A percentile compares a stretch with the other conserved stretches of the same genome.
Evolutionary conservation across 1,140 invertebrate genomes (phyloP).

Genomic region (Drosophila murphyi): DNA sequence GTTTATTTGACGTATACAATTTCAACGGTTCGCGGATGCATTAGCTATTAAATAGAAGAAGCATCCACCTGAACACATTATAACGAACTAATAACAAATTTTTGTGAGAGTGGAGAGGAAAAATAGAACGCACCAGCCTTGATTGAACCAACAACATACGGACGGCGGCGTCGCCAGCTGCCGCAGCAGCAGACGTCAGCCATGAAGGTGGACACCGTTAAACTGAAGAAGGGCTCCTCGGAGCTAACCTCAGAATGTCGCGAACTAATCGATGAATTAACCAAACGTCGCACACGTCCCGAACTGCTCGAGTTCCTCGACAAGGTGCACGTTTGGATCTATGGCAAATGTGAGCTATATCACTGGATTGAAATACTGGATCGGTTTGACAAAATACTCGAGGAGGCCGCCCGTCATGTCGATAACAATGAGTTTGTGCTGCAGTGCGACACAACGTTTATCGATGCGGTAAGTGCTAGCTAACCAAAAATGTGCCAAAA

Average conservation of each 20-base stretch:
- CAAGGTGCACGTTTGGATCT: constrained; percentile 93
- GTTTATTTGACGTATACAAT: constrained; percentile 53
- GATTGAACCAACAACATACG: constrained; percentile 37
- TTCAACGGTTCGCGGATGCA: constrained; percentile 43
- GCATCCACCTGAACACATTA: constrained; percentile 10
- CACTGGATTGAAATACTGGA: constrained; percentile 96
- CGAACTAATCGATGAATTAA: constrained; percentile 91
- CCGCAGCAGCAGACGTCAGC: constrained; percentile 60
- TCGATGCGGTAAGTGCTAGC: constrained; percentile 86
- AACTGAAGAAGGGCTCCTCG: constrained; percentile 94
- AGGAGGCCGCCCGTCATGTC: constrained; percentile 89
- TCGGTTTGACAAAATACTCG: constrained; percentile 92
- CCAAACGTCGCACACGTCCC: constrained; percentile 88
- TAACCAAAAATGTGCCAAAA: not conserved
- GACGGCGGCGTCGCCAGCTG: constrained; percentile 44
- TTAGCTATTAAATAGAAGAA: constrained; percentile 11
- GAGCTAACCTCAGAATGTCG: constrained; percentile 95
- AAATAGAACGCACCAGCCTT: constrained; percentile 15
- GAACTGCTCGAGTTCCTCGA: constrained; percentile 91
- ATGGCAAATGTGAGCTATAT: constrained; percentile 95
- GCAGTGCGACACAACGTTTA: constrained; percentile 90
- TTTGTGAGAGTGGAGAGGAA: constrained; percentile 6
- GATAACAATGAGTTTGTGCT: constrained; percentile 91
- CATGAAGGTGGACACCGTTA: constrained; percentile 95
- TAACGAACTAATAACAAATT: constrained; percentile 7